Evolutionary conservation across 2,797 vertebrate genomes (phyloP).

Genomic region (Hemibagrus guttatus): DNA sequence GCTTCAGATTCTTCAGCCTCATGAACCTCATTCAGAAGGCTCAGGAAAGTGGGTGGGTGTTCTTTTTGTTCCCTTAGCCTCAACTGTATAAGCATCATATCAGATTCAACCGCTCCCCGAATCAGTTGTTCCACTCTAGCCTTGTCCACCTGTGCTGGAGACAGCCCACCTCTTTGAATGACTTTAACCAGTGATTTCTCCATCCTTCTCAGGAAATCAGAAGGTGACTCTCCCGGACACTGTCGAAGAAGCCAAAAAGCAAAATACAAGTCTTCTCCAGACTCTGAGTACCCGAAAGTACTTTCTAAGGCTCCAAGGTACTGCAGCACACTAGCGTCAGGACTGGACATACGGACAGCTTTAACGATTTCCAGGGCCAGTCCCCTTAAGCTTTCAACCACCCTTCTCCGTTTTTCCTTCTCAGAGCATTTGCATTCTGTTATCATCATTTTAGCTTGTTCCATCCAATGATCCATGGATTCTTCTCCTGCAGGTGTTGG

Average conservation of each 20-base stretch:
- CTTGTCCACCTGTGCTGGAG: background rate
- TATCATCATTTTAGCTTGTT: background rate
- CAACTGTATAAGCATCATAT: background rate
- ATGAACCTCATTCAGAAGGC: background rate
- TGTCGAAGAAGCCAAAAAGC: too few species aligned
- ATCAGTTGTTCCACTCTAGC: background rate
- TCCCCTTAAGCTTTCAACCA: background rate
- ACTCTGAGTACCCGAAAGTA: constrained; percentile 24
- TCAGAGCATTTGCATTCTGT: background rate
- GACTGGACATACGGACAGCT: background rate
- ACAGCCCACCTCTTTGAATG: background rate
- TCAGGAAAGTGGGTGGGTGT: background rate
- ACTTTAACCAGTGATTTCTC: background rate
- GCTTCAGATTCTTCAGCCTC: background rate
- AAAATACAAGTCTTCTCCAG: too few species aligned
- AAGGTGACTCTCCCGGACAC: too few species aligned
- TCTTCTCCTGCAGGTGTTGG: too few species aligned
- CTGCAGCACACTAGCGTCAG: background rate
- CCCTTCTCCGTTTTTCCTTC: background rate
- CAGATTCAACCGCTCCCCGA: background rate
- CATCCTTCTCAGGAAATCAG: too few species aligned
- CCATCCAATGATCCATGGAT: background rate
- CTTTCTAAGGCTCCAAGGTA: background rate
- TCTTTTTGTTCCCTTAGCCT: background rate
- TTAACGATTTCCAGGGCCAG: background rate